Conservation (phyloP, 2,797 vertebrate genomes). For the Lagorchestes hirsutus region DNA sequence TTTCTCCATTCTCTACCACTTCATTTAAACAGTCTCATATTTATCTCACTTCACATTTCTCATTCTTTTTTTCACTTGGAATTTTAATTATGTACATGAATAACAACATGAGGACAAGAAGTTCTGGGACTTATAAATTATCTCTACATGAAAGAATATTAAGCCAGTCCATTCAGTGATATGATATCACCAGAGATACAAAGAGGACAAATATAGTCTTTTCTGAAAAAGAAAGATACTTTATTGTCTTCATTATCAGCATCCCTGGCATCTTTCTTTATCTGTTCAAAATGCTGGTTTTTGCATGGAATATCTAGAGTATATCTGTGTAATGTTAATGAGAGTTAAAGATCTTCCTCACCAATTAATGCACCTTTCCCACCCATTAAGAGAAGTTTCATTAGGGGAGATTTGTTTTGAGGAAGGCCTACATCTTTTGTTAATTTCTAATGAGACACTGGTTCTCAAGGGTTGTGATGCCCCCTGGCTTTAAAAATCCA, state of each 20-base stretch:
- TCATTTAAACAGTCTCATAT: not conserved
- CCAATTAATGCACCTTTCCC: too few relatives aligned
- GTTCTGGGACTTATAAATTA: slow-evolving; percentile 79
- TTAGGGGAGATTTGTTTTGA: too few relatives aligned
- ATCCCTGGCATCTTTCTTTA: slow-evolving; percentile 70
- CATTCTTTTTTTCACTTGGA: slow-evolving; percentile 52
- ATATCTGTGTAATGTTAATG: slow-evolving; percentile 68
- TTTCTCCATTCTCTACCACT: not conserved
- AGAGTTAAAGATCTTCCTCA: too few relatives aligned
- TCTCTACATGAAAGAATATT: slow-evolving; percentile 72
- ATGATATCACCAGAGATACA: slow-evolving; percentile 65
- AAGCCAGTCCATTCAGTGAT: slow-evolving; percentile 64
- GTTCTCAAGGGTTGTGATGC: too few relatives aligned
- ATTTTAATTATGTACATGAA: slow-evolving; percentile 87
- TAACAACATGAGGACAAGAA: slow-evolving; percentile 77
- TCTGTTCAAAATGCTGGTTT: slow-evolving; percentile 72
- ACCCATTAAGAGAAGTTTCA: too few relatives aligned
- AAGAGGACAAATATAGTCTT: slow-evolving; percentile 66
- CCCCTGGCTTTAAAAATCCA: too few relatives aligned
- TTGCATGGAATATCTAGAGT: slow-evolving; percentile 69
- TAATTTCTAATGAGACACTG: too few relatives aligned
- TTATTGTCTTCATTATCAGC: slow-evolving; percentile 79
- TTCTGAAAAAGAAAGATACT: slow-evolving; percentile 81
- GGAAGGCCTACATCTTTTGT: too few relatives aligned
- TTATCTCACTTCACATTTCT: not conserved